A percentile compares a stretch with the other conserved stretches of the same genome.
Evolutionary conservation across 2,113 vertebrate species (phyloP).

Genomic region (Clarias macrocephalus): DNA sequence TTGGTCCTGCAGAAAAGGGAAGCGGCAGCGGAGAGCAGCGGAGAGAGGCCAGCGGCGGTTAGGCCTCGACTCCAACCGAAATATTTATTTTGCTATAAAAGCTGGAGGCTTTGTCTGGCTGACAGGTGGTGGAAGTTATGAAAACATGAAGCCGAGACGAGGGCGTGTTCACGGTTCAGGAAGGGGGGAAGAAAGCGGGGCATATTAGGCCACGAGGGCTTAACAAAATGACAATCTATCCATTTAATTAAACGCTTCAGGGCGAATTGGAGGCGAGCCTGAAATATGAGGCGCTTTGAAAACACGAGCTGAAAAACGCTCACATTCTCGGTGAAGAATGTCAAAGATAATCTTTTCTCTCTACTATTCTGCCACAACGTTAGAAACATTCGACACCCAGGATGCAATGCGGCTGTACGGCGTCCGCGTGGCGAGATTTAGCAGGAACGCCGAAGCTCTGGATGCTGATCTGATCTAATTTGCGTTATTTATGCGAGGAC

Average conservation of each 20-base stretch:
- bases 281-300: constrained; percentile 39
- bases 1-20: constrained; percentile 1
- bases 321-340: background rate
- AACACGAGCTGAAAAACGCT: constrained; percentile 6
- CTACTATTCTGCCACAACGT: background rate
- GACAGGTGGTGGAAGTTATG: constrained; percentile 50
- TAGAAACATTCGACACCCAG: background rate
- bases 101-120: constrained; percentile 43
- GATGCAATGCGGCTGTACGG: background rate
- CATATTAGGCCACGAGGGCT: constrained; percentile 32
- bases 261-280: constrained; percentile 9
- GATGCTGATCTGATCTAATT: background rate
- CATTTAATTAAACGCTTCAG: constrained; percentile 36
- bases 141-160: constrained; percentile 33
- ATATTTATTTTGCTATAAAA: constrained; percentile 53
- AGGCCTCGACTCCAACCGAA: constrained; percentile 41
- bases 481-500: background rate
- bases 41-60: constrained; percentile 11
- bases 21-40: background rate
- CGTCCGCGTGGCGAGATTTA: background rate
- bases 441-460: background rate
- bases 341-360: background rate
- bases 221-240: constrained; percentile 45
- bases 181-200: background rate
- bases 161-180: constrained; percentile 15